Conservation (phyloP, 2,797 vertebrate species). For the Tapera naevia region DNA sequence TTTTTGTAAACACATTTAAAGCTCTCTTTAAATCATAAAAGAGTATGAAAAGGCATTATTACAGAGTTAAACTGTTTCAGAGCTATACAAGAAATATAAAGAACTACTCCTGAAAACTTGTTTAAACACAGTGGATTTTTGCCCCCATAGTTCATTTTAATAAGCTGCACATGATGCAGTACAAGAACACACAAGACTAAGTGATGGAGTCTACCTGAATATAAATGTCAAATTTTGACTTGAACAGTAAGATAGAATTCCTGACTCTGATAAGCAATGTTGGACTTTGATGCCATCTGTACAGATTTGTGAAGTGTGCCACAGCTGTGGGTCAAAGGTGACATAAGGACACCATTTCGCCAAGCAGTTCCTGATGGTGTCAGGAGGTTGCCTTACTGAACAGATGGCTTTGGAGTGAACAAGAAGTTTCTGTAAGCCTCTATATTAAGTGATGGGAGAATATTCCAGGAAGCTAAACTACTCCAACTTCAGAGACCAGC, state of each 20-base stretch:
- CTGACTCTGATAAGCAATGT: not conserved
- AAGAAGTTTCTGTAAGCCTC: not conserved
- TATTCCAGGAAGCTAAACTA: not conserved
- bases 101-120: not conserved
- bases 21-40: not conserved
- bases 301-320: not conserved
- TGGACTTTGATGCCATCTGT: fast-evolving
- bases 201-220: not conserved
- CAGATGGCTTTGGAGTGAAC: not conserved
- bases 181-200: fast-evolving
- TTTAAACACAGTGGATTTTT: not conserved
- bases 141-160: not conserved
- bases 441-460: not conserved
- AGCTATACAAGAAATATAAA: not conserved
- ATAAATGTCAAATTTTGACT: not conserved
- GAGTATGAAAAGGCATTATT: not conserved
- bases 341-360: not conserved
- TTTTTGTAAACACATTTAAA: not conserved
- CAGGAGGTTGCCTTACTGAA: not conserved
- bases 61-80: not conserved
- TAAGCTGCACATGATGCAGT: not conserved
- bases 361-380: not conserved
- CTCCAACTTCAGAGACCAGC: not conserved
- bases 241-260: fast-evolving
- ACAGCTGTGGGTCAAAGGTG: not conserved